A percentile compares a stretch with the other conserved stretches of the same genome.
phyloP scores from a whole-genome alignment of 2,113 vertebrate genomes.

The Emydura subglobosa region DNA sequence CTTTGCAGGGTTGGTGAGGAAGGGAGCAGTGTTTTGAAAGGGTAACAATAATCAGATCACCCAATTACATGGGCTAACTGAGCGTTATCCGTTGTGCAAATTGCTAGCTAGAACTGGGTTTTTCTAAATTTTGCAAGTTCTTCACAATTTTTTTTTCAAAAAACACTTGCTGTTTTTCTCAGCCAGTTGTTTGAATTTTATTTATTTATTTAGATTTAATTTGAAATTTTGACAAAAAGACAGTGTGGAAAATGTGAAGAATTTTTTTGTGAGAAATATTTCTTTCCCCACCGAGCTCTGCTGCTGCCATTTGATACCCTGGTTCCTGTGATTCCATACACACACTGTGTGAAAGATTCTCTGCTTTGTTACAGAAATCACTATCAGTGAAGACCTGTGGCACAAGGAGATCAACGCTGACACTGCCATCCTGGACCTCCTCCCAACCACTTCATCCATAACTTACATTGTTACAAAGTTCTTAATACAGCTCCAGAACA shows the following conservation, averaged over 20 bases:
- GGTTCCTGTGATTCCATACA: background rate
- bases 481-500: conserved; percentile 47
- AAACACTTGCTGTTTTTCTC: background rate
- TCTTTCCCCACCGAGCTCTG: background rate
- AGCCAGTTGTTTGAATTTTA: background rate
- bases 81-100: background rate
- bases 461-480: background rate
- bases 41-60: background rate
- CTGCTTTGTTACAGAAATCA: background rate
- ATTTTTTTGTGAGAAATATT: background rate
- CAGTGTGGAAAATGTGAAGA: background rate
- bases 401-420: background rate
- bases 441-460: background rate
- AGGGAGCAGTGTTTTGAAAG: background rate
- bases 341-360: background rate
- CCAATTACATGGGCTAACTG: background rate
- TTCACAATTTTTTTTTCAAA: background rate
- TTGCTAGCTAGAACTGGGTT: background rate
- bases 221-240: background rate
- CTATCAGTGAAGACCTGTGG: background rate
- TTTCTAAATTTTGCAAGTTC: background rate
- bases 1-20: background rate
- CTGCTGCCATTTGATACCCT: background rate
- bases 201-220: background rate
- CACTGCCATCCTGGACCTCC: conserved; percentile 27